Conservation (phyloP, 2,888 invertebrate genomes). For the Eupithecia inturbata region DNA sequence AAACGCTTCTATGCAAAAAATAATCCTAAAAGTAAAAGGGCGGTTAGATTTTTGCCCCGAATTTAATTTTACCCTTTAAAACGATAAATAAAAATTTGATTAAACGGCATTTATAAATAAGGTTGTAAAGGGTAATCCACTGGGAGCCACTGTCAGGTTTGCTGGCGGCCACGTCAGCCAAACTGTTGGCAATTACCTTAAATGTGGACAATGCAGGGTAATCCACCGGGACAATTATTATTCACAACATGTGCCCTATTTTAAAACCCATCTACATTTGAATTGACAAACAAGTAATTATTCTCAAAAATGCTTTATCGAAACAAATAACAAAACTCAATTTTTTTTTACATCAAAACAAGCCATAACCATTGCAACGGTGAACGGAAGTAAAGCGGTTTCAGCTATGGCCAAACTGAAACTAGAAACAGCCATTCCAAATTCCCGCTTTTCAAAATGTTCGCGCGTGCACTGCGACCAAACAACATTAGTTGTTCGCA, state of each 20-base stretch:
- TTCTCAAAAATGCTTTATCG: neutral
- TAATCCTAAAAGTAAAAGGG: slow-evolving; percentile 21
- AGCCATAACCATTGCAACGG: slow-evolving; percentile 30
- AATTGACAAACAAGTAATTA: slow-evolving; percentile 14
- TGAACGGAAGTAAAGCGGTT: slow-evolving; percentile 30
- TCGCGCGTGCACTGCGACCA: slow-evolving; percentile 37
- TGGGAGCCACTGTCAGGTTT: slow-evolving; percentile 78
- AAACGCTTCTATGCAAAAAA: neutral
- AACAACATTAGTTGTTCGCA: slow-evolving; percentile 50
- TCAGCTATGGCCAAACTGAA: slow-evolving; percentile 38
- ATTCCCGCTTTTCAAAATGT: slow-evolving; percentile 37
- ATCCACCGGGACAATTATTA: slow-evolving; percentile 80
- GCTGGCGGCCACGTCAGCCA: slow-evolving; percentile 77
- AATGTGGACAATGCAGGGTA: slow-evolving; percentile 81
- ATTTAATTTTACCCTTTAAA: slow-evolving; percentile 40
- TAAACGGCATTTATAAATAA: slow-evolving; percentile 80
- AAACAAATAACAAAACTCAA: slow-evolving; percentile 10
- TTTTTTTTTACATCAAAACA: slow-evolving; percentile 25
- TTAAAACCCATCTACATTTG: slow-evolving; percentile 73
- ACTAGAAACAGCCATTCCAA: slow-evolving; percentile 37
- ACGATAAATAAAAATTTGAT: slow-evolving; percentile 75
- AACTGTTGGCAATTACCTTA: slow-evolving; percentile 83
- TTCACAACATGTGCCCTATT: slow-evolving; percentile 78
- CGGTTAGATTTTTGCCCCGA: slow-evolving; percentile 9
- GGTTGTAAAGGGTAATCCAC: slow-evolving; percentile 78